Percentiles rank a stretch among this genome's conserved stretches.
Evolutionary conservation across 2,888 invertebrate species (phyloP).

Genomic region (Tiliacea aurago): DNA sequence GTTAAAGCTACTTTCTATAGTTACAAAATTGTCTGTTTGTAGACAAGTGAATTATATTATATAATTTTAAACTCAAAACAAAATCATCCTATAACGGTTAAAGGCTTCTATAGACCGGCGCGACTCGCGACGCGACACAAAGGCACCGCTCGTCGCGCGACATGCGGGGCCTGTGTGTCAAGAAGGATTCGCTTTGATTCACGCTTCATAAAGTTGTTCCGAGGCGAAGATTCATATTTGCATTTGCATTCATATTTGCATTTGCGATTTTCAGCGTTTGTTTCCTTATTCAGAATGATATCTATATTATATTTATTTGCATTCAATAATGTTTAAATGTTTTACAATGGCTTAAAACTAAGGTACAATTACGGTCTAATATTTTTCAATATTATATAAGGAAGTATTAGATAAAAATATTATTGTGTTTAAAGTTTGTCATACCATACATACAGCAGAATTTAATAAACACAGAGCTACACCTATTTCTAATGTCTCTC

Average conservation of each 20-base stretch:
- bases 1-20: not conserved
- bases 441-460: not conserved
- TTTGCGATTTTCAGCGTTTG: no score
- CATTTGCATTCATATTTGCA: not conserved
- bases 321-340: no score
- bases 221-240: not conserved
- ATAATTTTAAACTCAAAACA: not conserved
- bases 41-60: not conserved
- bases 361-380: no score
- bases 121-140: not conserved
- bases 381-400: not conserved
- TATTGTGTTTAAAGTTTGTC: not conserved
- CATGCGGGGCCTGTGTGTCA: no score
- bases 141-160: accelerated
- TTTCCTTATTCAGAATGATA: no score
- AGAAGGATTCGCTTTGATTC: no score
- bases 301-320: no score
- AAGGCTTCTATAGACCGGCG: no score
- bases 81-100: not conserved
- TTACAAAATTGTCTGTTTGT: not conserved
- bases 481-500: not conserved
- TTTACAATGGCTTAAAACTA: no score
- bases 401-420: not conserved
- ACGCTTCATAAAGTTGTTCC: not conserved
- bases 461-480: not conserved